Evolutionary conservation across 2,113 vertebrate genomes (phyloP).

Genomic region (Ceyx margarethae): DNA sequence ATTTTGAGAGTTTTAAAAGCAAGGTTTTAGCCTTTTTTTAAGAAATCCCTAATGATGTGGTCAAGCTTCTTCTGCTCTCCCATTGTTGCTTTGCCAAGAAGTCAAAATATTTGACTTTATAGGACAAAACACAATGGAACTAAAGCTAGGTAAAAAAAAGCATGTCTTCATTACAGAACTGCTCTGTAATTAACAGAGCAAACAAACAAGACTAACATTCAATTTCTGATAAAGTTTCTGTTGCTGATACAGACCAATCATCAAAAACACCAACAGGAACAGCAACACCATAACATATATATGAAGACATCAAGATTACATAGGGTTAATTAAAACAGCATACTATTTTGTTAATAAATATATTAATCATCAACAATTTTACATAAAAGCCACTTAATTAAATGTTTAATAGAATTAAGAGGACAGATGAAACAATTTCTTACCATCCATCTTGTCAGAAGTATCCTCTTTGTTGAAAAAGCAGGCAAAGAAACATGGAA

Average conservation of each 20-base stretch:
- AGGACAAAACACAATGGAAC: neutral
- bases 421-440: constrained; percentile 77
- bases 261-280: neutral
- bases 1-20: neutral
- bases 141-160: neutral
- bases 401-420: constrained; percentile 52
- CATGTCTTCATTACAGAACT: neutral
- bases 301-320: neutral
- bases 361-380: constrained; percentile 19
- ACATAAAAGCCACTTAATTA: neutral
- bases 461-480: constrained; percentile 93
- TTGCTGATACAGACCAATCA: neutral
- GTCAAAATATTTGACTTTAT: neutral
- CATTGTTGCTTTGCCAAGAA: neutral
- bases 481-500: constrained; percentile 84
- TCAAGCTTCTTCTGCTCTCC: neutral
- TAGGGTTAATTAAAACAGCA: neutral
- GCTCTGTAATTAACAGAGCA: neutral
- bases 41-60: neutral
- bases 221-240: neutral
- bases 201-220: neutral
- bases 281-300: neutral
- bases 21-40: neutral
- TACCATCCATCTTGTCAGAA: constrained; percentile 99
- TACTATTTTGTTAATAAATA: neutral